Percentiles rank a stretch among this genome's conserved stretches.
Evolutionary conservation across 2,113 vertebrate species (phyloP).

Genomic region (Nibea albiflora): DNA sequence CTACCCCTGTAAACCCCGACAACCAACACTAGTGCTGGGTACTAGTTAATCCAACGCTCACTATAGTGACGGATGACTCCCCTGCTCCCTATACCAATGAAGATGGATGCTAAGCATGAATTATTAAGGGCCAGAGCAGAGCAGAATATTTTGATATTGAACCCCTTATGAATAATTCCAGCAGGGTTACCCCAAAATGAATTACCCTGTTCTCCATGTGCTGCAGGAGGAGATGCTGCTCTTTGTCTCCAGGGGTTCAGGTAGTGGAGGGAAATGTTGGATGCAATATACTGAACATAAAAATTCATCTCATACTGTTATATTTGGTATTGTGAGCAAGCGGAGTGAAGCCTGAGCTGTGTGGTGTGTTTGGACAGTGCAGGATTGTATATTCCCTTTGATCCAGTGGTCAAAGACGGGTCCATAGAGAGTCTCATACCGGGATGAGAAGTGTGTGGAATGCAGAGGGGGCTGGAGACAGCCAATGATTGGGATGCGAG

Average conservation of each 20-base stretch:
- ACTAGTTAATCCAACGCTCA: slow-evolving; percentile 47
- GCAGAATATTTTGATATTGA: slow-evolving; percentile 79
- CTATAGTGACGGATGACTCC: slow-evolving; percentile 74
- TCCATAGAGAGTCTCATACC: slow-evolving; percentile 62
- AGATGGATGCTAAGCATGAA: slow-evolving; percentile 74
- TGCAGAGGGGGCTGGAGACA: slow-evolving; percentile 61
- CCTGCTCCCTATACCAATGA: slow-evolving; percentile 65
- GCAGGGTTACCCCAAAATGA: slow-evolving; percentile 67
- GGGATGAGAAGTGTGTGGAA: slow-evolving; percentile 68
- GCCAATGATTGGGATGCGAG: slow-evolving; percentile 62
- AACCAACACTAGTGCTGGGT: slow-evolving; percentile 34
- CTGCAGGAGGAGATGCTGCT: slow-evolving; percentile 31
- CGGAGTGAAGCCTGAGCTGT: slow-evolving; percentile 12
- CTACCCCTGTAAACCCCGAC: slow-evolving; percentile 57
- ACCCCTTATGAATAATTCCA: slow-evolving; percentile 82
- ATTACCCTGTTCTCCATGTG: slow-evolving; percentile 68
- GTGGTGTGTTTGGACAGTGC: slow-evolving; percentile 52
- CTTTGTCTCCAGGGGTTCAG: slow-evolving; percentile 59
- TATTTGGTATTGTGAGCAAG: slow-evolving; percentile 54
- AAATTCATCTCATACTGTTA: slow-evolving; percentile 59
- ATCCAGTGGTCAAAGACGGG: slow-evolving; percentile 75
- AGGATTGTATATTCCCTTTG: slow-evolving; percentile 80
- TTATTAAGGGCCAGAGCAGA: slow-evolving; percentile 74
- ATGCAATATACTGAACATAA: slow-evolving; percentile 46
- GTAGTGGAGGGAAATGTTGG: slow-evolving; percentile 49